Evolutionary conservation across 2,113 vertebrate species (phyloP).

Genomic region (Anhinga anhinga): DNA sequence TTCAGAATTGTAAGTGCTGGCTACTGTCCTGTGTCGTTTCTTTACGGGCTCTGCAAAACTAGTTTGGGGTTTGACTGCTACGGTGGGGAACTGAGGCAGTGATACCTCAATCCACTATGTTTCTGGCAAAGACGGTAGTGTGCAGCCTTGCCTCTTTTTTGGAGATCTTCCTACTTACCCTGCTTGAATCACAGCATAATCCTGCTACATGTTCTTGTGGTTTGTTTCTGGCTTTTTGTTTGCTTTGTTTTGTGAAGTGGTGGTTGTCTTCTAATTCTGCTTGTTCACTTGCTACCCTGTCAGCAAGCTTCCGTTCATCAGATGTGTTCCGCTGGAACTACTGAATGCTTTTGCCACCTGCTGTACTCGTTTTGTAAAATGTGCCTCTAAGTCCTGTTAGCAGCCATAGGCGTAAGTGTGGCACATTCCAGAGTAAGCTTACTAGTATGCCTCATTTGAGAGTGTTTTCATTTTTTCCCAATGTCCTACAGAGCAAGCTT

Average conservation of each 20-base stretch:
- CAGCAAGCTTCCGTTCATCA: accelerated
- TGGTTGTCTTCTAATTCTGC: not conserved
- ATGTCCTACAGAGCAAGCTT: not conserved
- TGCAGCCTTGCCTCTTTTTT: not conserved
- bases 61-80: not conserved
- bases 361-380: not conserved
- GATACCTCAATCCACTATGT: accelerated
- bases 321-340: not conserved
- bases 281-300: not conserved
- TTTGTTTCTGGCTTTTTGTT: not conserved
- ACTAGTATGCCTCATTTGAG: not conserved
- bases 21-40: not conserved
- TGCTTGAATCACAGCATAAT: accelerated
- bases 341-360: not conserved
- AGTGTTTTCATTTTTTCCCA: not conserved
- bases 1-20: not conserved
- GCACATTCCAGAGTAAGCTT: not conserved
- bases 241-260: not conserved
- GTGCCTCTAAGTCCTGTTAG: not conserved
- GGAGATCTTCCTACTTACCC: not conserved
- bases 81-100: accelerated
- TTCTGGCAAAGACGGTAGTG: not conserved
- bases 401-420: not conserved
- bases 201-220: not conserved
- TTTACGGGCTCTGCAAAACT: not conserved